These are phyloP conservation scores for Heliothis subflexa DNA, from an alignment of 1,140 invertebrate genomes.

Conservation along the genomic window DNA sequence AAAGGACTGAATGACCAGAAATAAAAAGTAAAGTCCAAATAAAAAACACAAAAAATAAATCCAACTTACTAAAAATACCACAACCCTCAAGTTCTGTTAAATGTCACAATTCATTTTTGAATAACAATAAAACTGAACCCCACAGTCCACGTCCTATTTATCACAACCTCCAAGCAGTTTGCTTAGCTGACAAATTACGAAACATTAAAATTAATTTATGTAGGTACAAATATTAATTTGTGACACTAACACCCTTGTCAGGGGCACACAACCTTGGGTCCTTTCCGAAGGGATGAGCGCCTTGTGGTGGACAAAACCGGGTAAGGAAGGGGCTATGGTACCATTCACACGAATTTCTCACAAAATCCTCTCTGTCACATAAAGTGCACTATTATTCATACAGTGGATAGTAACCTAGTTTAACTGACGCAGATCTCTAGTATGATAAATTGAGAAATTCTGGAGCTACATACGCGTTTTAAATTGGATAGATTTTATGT, in stretches of 20 bases:
- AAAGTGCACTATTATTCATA: conserved; percentile 78
- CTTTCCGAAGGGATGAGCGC: conserved; percentile 47
- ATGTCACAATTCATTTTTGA: not conserved
- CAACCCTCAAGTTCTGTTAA: too few species aligned
- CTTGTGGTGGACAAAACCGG: conserved; percentile 66
- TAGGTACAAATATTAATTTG: conserved; percentile 54
- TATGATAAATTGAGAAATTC: conserved; percentile 72
- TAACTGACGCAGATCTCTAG: conserved; percentile 66
- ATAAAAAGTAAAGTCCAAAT: too few species aligned
- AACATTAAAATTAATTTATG: conserved; percentile 52
- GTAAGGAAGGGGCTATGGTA: conserved; percentile 59
- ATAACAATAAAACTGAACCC: conserved; percentile 16
- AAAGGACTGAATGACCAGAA: too few species aligned
- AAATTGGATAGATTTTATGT: conserved; percentile 36
- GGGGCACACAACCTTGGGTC: conserved; percentile 50
- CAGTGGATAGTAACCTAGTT: conserved; percentile 62
- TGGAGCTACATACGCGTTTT: conserved; percentile 13
- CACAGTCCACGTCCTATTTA: not conserved
- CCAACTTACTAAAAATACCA: too few species aligned
- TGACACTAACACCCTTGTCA: conserved; percentile 56
- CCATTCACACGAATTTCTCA: conserved; percentile 70
- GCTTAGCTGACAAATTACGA: conserved; percentile 38
- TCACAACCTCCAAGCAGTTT: conserved; percentile 25
- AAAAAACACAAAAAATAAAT: too few species aligned
- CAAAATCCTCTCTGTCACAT: conserved; percentile 70